A percentile compares a stretch with the other conserved stretches of the same genome.
Evolutionary conservation across 1,140 invertebrate species (phyloP).

Genomic region (Zaprionus vittiger): DNA sequence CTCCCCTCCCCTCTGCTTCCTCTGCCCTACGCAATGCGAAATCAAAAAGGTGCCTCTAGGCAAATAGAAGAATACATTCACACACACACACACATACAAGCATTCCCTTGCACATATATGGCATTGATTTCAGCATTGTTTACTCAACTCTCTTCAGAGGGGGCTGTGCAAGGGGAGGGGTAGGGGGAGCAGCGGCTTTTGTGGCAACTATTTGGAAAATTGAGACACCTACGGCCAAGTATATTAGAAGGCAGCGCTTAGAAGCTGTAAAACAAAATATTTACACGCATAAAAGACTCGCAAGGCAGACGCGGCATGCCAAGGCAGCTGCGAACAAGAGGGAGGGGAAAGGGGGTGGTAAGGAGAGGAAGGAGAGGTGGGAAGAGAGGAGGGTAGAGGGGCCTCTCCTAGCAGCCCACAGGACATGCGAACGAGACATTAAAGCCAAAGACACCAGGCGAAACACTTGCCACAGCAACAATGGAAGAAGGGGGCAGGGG

Average conservation of each 20-base stretch:
- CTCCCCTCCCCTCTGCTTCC: background rate
- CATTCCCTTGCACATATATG: slow-evolving; percentile 6
- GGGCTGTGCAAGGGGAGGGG: background rate
- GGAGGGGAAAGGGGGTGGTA: background rate
- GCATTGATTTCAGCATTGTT: slow-evolving; percentile 71
- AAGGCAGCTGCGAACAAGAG: slow-evolving; percentile 44
- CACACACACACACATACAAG: slow-evolving; percentile 14
- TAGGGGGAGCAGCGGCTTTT: background rate
- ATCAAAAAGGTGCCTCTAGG: slow-evolving; percentile 65
- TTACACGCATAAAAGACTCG: slow-evolving; percentile 73
- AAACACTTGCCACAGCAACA: slow-evolving; percentile 45
- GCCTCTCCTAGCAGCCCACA: slow-evolving; percentile 28
- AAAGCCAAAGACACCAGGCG: slow-evolving; percentile 58
- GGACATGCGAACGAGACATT: slow-evolving; percentile 80
- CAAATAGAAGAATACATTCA: slow-evolving; percentile 38
- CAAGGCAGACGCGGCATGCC: slow-evolving; percentile 48
- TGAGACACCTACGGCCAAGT: slow-evolving; percentile 78
- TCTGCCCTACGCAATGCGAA: slow-evolving; percentile 19
- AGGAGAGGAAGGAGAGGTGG: background rate
- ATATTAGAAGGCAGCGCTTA: slow-evolving; percentile 69
- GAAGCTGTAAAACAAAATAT: slow-evolving; percentile 81
- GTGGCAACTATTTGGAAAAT: slow-evolving; percentile 77
- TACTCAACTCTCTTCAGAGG: slow-evolving; percentile 21
- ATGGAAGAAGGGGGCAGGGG: background rate
- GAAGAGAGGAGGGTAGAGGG: background rate